Conservation (phyloP, 2,113 vertebrate species). For the Equus przewalskii region DNA sequence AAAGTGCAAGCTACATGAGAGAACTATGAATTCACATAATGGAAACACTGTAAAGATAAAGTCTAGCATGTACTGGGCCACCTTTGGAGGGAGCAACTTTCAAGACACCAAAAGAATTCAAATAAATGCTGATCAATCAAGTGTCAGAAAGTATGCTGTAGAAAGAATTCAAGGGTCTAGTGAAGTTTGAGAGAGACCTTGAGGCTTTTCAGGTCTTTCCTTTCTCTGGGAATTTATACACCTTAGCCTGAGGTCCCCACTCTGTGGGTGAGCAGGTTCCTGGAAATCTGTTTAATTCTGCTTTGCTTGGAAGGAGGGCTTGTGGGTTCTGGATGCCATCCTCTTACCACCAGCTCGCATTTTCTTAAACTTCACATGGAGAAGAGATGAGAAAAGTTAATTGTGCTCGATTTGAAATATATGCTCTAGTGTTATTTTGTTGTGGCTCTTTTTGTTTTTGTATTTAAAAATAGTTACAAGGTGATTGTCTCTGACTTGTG, state of each 20-base stretch:
- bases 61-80: neutral
- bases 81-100: neutral
- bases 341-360: neutral
- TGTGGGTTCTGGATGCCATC: too few relatives aligned
- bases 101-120: neutral
- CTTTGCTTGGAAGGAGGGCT: neutral
- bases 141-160: neutral
- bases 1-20: neutral
- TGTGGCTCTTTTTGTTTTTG: neutral
- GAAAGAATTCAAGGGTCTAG: neutral
- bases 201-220: neutral
- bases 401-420: neutral
- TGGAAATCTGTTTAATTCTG: neutral
- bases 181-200: neutral
- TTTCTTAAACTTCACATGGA: neutral
- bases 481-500: neutral
- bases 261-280: neutral
- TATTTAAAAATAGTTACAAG: neutral
- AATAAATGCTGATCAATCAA: neutral
- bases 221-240: neutral
- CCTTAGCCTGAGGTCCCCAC: neutral
- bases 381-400: neutral
- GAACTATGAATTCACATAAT: neutral
- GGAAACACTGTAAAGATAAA: neutral
- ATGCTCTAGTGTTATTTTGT: neutral